These are phyloP conservation scores for Holacanthella duospinosa DNA, from an alignment of 2,888 invertebrate species.

Conservation along the genomic window DNA sequence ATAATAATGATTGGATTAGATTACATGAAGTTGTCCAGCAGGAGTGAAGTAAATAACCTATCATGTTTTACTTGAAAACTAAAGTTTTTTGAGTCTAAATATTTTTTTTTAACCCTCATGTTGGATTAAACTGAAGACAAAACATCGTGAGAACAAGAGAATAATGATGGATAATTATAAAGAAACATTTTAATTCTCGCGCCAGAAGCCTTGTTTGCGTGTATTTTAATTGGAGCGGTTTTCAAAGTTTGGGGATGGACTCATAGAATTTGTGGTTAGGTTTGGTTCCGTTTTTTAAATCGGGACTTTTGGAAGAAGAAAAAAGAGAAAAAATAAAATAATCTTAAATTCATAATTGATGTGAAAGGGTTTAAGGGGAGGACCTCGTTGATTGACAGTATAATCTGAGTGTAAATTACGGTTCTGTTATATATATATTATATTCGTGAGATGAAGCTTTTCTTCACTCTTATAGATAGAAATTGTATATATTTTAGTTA, in stretches of 20 bases:
- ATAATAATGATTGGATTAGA: background rate
- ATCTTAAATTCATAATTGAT: slow-evolving; percentile 3
- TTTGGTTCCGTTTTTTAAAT: background rate
- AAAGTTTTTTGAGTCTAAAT: background rate
- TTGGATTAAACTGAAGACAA: background rate
- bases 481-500: background rate
- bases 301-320: background rate
- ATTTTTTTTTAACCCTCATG: too few relatives aligned
- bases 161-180: slow-evolving; percentile 37
- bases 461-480: background rate
- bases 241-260: background rate
- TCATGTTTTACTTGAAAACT: background rate
- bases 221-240: slow-evolving; percentile 36
- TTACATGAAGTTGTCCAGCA: background rate
- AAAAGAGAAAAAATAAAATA: background rate
- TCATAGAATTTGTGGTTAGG: background rate
- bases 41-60: background rate
- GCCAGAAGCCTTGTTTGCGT: slow-evolving; percentile 36
- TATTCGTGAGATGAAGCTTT: slow-evolving; percentile 34
- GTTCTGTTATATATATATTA: slow-evolving; percentile 31
- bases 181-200: slow-evolving; percentile 36
- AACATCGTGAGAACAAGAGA: slow-evolving; percentile 37
- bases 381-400: slow-evolving; percentile 37
- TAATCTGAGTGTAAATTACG: slow-evolving; percentile 39
- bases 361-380: slow-evolving; percentile 12